Base-by-base conservation (phyloP, 2,113 vertebrate genomes). In the Anthoscopus minutus region DNA sequence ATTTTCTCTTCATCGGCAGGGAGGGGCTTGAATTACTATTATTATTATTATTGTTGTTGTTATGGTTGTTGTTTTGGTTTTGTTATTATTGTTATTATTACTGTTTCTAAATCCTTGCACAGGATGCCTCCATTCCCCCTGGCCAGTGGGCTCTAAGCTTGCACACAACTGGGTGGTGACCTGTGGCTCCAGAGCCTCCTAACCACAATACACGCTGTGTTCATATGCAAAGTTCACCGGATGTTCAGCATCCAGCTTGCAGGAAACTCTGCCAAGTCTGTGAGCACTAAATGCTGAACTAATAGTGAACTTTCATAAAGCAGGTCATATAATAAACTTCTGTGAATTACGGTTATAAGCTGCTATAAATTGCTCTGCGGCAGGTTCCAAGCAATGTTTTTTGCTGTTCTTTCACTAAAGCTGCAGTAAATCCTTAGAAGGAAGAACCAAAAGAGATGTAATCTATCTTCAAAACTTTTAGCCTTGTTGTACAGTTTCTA, bases 221-320 rank as follows among this genome's bases (percentile, higher is more conserved):
- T 58, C 15, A 1, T 38, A 91, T 93, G 71, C 65, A 83, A 61
- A 87, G 81, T 80, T 85, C 73, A 77, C 70, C 4, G 35, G 77
- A 84, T 87, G 50, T 76, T 92, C 91, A 65, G 48, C 58, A 85
- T 94, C 91, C 83, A 91, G 70, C 45, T 73, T 85, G 50, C 37
- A 70, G n/a, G 33, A 95, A 94, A 72, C 58, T 54, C 83, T 58
- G 81, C 84, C 93, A 95, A 91, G n/a, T 69, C 66, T 65, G 61
- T 44, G 60, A 84, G 24, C 18, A 25, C 25, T 87, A 65, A 67
- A 93, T n/a, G 81, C 23, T 96, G 93, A 96, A 92, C 83, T 92
- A 93, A 91, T 84, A 81, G 40, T 79, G 86, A 95, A 94, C 91
- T 85, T 96, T 31, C 58, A 92, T 87, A 73, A 61, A 92, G 91